phyloP scores from a whole-genome alignment of 2,888 invertebrate genomes.

The Bibio marci region DNA sequence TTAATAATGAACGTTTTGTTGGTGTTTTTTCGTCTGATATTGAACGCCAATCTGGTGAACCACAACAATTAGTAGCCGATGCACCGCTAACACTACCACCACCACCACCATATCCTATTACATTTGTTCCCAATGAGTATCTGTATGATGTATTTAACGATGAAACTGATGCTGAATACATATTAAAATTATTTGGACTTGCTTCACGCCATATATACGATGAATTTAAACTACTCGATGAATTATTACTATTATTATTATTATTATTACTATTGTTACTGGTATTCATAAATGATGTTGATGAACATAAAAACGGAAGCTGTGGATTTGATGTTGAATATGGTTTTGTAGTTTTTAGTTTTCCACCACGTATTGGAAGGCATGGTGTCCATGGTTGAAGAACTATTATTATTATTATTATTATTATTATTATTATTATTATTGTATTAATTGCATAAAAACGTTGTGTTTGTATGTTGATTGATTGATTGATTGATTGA shows the following conservation, averaged over 20 bases:
- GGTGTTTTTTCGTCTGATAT: conserved; percentile 11
- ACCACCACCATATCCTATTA: no score
- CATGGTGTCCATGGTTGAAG: conserved; percentile 31
- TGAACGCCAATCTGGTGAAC: conserved; percentile 11
- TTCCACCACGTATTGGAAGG: conserved; percentile 29
- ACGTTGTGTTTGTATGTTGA: no score
- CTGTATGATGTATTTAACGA: conserved; percentile 19
- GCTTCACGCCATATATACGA: conserved; percentile 31
- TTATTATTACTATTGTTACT: no score
- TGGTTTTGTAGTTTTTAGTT: conserved; percentile 29
- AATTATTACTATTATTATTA: conserved; percentile 17
- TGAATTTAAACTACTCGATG: conserved; percentile 26
- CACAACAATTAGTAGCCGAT: conserved; percentile 7
- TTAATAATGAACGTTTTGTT: not conserved
- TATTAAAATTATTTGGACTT: conserved; percentile 29
- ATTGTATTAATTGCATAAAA: no score
- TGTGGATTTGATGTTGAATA: conserved; percentile 32
- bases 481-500: no score
- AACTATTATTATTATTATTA: no score
- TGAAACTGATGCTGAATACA: conserved; percentile 28
- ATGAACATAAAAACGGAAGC: conserved; percentile 24
- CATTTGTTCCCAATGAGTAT: conserved; percentile 17
- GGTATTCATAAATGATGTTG: conserved; percentile 9
- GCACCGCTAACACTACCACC: conserved; percentile 9
- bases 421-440: no score